Conservation (phyloP, 1,140 invertebrate genomes). For the Vollenhovia emeryi region DNA sequence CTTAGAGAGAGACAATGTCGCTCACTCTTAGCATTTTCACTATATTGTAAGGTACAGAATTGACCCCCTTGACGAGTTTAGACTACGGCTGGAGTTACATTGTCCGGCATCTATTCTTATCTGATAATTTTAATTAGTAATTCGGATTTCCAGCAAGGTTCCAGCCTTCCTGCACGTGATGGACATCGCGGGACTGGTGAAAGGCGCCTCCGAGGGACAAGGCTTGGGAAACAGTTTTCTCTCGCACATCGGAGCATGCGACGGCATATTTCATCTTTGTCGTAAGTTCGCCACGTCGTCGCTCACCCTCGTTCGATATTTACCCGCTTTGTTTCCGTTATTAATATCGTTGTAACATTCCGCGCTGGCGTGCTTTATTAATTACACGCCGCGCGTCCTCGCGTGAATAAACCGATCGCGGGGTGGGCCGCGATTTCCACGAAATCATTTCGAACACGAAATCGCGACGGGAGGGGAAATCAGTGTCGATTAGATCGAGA, state of each 20-base stretch:
- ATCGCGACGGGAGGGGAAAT: slow-evolving; percentile 31
- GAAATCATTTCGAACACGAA: neutral
- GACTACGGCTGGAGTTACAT: neutral
- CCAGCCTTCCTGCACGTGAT: slow-evolving; percentile 98
- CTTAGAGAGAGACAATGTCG: too few relatives aligned
- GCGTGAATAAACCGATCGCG: neutral
- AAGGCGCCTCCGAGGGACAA: slow-evolving; percentile 98
- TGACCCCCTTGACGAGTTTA: neutral
- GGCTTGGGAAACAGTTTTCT: slow-evolving; percentile 99
- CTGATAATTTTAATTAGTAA: slow-evolving; percentile 12
- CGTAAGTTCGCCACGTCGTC: slow-evolving; percentile 88
- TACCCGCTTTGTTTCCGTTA: neutral
- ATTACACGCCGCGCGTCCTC: neutral
- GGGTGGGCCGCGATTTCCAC: neutral
- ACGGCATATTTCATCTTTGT: slow-evolving; percentile 99
- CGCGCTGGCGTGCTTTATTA: neutral
- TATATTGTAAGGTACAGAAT: too few relatives aligned
- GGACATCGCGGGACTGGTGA: slow-evolving; percentile 99
- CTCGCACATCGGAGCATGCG: slow-evolving; percentile 99
- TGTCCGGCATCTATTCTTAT: neutral
- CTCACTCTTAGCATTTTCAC: too few relatives aligned
- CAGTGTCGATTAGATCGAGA: slow-evolving; percentile 48
- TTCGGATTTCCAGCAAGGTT: slow-evolving; percentile 92
- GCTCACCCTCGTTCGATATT: neutral
- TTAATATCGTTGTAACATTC: slow-evolving; percentile 30